Evolutionary conservation across 1,140 invertebrate genomes (phyloP), one percentile per base, ranked within the genome.

Genomic region (Propsilocerus akamusi): DNA sequence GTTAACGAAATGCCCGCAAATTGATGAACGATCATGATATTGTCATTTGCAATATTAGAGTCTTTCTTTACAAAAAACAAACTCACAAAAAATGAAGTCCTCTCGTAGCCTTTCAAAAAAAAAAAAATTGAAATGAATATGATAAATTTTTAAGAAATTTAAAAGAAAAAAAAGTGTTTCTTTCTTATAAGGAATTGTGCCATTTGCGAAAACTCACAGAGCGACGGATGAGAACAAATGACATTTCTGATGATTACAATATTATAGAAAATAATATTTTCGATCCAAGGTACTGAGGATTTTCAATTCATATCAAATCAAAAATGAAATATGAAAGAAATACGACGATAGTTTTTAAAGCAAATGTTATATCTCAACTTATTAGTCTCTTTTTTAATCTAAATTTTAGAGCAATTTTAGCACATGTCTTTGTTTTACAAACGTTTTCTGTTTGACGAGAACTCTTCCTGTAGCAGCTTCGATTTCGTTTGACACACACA

Each of bases 301-400:
- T 41, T 41, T 41, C n/a, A 41, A 41, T 41, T 41, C 34, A 41
- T 41, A 41, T 41, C 34, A 41, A 20, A 20, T 20, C 34, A 41
- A 41, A 34, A 37, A 14, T 17, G 14, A 17, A 20, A 17, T 17
- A 37, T 17, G 17, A 5, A 37, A 37, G 22, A n/a, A 41, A 41
- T 41, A 17, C 17, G 14, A 37, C n/a, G 28, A 30, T 11, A 6
- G 3, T 30, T 30, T 4, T 7, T 30, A 30, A 30, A 3, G 6
- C 28, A 2, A 30, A 30, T 30, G 10, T 4, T 30, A 2, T 3
- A 3, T 30, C n/a, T 11, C 10, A 30, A 30, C 28, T n/a, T 30
- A 11, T 7, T n/a, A 30, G 28, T 30, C 10, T n/a, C n/a, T 30
- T 30, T 30, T 30, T 30, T 30, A 30, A 30, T 30, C 10, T 41